Base-by-base conservation (phyloP, 2,888 invertebrate genomes). In the Tinea pellionella region DNA sequence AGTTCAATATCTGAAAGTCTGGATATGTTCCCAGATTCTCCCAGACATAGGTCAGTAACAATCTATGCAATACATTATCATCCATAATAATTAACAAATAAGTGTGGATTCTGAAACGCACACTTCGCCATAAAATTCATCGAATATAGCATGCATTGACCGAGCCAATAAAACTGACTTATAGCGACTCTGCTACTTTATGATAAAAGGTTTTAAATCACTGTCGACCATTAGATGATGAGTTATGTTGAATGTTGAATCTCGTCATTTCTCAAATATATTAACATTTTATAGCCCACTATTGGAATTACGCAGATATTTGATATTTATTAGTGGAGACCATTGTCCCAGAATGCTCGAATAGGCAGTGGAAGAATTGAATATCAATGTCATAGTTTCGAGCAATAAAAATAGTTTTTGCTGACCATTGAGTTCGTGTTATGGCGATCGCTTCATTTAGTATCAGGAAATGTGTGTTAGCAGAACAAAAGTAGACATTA, bases 1-100 rank as follows among this genome's bases (percentile, higher is more conserved):
- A 96, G 96, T 73, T 96, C 96, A 65, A 90, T 96, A 61, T 95
- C 96, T 66, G 97, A 97, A 86, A 94, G 95, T 66, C 88, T 96
- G 68, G 96, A 96, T 83, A 90, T 94, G 72, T 96, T 96, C 78
- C 95, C 96, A 56, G 96, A 96, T 71, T 96, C 96, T 65, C 95
- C 96, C 16, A 88, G 94, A 70, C 95, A 93, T 86, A 93, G 94
- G 89, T 93, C 83, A 78, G 61, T 59, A 2, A 19, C 2, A 8
- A 12, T 19, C 53, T 12, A 53, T 30, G 2, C 37, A 37, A 37
- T 6, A 37, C 24, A 19, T 3, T 47, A 15, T 53, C 4, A 6
- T 53, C 24, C 8, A 53, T 53, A 53, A 24, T 53, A 1, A 53
- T 53, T 24, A 71, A 74, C 72, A 78, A 72, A 72, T 69, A 72